Percentiles rank a stretch among this genome's conserved stretches.
Evolutionary conservation across 2,113 vertebrate genomes (phyloP).

Genomic region (Butorides virescens): DNA sequence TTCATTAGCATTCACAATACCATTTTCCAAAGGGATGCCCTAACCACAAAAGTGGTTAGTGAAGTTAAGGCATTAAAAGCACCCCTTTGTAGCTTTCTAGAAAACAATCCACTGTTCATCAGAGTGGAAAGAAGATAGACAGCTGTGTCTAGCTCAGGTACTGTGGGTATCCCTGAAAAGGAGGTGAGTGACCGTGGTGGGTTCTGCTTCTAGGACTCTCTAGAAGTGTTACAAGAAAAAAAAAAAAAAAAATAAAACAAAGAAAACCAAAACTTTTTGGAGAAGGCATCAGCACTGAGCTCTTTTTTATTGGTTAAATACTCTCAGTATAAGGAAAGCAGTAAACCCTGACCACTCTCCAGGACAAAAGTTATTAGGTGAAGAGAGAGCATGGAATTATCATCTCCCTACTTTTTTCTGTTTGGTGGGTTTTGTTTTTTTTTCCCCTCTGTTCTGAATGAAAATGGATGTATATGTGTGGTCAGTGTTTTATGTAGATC

Average conservation of each 20-base stretch:
- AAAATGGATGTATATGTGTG: accelerated
- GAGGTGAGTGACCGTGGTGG: background rate
- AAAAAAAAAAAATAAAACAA: background rate
- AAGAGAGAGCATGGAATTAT: background rate
- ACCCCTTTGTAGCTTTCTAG: background rate
- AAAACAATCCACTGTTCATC: background rate
- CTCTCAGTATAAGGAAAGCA: background rate
- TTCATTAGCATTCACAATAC: background rate
- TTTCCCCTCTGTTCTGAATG: background rate
- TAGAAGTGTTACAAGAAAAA: background rate
- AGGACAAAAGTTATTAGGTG: background rate
- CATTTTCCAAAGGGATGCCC: background rate
- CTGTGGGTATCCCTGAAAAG: background rate
- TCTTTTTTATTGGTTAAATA: background rate
- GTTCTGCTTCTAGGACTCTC: background rate
- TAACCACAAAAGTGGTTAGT: background rate
- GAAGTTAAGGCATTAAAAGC: background rate
- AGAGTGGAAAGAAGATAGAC: background rate
- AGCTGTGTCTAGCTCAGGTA: background rate
- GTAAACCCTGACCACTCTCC: background rate
- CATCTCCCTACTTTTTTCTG: background rate
- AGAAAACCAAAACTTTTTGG: background rate
- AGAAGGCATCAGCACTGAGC: background rate
- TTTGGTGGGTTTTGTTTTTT: background rate
- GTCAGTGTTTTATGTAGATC: background rate